Percentiles rank a stretch among this genome's conserved stretches.
Conservation (phyloP, 2,888 invertebrate species). For the Ectemnius continuus region DNA sequence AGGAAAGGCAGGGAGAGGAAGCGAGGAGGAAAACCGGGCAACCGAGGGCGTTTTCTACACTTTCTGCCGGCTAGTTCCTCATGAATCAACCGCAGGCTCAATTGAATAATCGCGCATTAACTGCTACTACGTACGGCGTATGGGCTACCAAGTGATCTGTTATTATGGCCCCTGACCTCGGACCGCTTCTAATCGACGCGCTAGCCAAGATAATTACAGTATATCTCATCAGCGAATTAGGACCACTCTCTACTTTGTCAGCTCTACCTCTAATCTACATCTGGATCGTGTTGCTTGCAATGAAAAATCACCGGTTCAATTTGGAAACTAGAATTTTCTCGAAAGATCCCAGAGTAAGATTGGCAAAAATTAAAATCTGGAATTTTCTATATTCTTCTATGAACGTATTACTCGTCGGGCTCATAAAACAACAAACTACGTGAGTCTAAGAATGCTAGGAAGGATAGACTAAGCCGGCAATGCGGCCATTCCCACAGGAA, state of each 20-base stretch:
- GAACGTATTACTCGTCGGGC: no score
- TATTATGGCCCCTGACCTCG: slow-evolving; percentile 61
- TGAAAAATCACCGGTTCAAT: no score
- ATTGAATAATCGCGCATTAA: slow-evolving; percentile 67
- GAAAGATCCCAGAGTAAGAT: no score
- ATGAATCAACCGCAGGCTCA: slow-evolving; percentile 55
- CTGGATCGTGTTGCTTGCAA: background rate
- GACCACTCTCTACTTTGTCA: slow-evolving; percentile 22
- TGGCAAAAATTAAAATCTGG: no score
- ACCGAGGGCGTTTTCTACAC: slow-evolving; percentile 40
- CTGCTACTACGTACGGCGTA: slow-evolving; percentile 56
- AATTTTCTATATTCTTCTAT: no score
- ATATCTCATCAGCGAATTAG: slow-evolving; percentile 17
- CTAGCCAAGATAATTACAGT: slow-evolving; percentile 47
- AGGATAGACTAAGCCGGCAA: background rate
- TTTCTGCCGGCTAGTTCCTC: slow-evolving; percentile 38
- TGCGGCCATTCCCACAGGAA: no score
- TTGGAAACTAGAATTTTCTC: no score
- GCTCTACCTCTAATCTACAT: background rate
- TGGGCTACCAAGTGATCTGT: slow-evolving; percentile 54
- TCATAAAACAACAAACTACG: background rate
- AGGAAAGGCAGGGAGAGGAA: background rate
- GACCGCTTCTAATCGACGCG: slow-evolving; percentile 36
- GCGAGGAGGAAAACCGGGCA: slow-evolving; percentile 21
- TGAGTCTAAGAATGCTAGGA: background rate